A percentile compares a stretch with the other conserved stretches of the same genome.
These are phyloP conservation scores for Pocota personata DNA, from an alignment of 2,888 invertebrate species.

Conservation along the genomic window DNA sequence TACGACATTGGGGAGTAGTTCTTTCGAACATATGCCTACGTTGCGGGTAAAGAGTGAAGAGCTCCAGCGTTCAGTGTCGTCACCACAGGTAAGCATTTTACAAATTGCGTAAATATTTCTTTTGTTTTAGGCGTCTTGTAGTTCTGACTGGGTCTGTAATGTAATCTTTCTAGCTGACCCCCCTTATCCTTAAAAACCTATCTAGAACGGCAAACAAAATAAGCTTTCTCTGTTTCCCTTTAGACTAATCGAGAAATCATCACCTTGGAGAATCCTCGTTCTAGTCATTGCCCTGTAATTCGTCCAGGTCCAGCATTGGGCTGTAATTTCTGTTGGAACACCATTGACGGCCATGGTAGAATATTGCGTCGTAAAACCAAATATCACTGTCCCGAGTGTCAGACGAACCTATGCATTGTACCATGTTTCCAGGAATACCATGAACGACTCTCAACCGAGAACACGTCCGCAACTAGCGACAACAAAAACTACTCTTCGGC, in stretches of 20 bases:
- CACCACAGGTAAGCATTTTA: constrained; percentile 84
- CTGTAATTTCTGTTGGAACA: constrained; percentile 96
- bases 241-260: constrained; percentile 83
- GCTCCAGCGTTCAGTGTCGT: constrained; percentile 85
- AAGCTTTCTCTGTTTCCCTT: constrained; percentile 57
- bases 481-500: constrained; percentile 67
- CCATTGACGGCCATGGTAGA: constrained; percentile 91
- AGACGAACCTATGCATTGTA: constrained; percentile 94
- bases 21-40: constrained; percentile 81
- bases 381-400: constrained; percentile 95
- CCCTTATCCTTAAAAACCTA: too few relatives aligned
- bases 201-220: background rate
- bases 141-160: too few relatives aligned
- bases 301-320: constrained; percentile 92
- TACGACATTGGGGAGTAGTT: constrained; percentile 78
- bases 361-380: constrained; percentile 93
- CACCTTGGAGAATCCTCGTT: constrained; percentile 84
- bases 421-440: constrained; percentile 95
- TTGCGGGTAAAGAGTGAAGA: constrained; percentile 85
- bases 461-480: constrained; percentile 75
- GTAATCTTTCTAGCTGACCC: too few relatives aligned
- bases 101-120: background rate
- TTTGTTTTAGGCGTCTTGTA: too few relatives aligned
- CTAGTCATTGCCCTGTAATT: constrained; percentile 92
- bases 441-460: constrained; percentile 84